Conservation (phyloP, 1,140 invertebrate genomes). For the Luehdorfia chinensis region DNA sequence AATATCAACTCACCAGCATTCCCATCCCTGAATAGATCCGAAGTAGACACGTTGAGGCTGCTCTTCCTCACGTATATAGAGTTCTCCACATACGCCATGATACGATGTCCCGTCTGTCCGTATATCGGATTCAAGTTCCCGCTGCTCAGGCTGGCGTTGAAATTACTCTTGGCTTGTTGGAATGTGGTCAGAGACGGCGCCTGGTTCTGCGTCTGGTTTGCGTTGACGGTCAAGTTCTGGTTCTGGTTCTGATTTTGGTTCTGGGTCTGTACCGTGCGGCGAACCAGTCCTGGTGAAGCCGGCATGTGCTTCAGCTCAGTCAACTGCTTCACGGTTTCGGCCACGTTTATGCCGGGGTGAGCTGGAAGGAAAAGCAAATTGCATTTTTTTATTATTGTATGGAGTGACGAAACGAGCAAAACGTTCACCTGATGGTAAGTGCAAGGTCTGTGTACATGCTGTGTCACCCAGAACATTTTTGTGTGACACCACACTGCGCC, state of each 20-base stretch:
- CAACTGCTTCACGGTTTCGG: slow-evolving; percentile 90
- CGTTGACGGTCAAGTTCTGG: slow-evolving; percentile 18
- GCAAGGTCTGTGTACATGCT: too few relatives aligned
- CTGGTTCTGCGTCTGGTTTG: slow-evolving; percentile 25
- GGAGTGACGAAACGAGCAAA: too few relatives aligned
- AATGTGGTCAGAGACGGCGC: slow-evolving; percentile 70
- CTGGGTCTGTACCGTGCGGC: slow-evolving; percentile 73
- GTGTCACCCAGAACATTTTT: too few relatives aligned
- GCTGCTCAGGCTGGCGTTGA: slow-evolving; percentile 46
- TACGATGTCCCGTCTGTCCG: slow-evolving; percentile 67
- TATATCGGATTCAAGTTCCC: slow-evolving; percentile 73
- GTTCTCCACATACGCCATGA: slow-evolving; percentile 62
- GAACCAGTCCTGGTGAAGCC: slow-evolving; percentile 87
- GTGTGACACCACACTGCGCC: too few relatives aligned
- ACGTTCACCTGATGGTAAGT: too few relatives aligned
- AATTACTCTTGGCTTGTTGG: slow-evolving; percentile 72
- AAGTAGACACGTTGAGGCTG: slow-evolving; percentile 54
- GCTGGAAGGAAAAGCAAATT: slow-evolving; percentile 24
- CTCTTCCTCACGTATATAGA: slow-evolving; percentile 60
- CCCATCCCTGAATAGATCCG: slow-evolving; percentile 50
- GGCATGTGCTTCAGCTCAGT: slow-evolving; percentile 92
- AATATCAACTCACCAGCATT: slow-evolving; percentile 46
- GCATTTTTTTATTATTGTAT: too few relatives aligned
- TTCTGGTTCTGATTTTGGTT: slow-evolving; percentile 27
- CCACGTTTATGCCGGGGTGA: slow-evolving; percentile 80